These are phyloP conservation scores for Muscicapa striata DNA, from an alignment of 2,797 vertebrate species.

Conservation along the genomic window DNA sequence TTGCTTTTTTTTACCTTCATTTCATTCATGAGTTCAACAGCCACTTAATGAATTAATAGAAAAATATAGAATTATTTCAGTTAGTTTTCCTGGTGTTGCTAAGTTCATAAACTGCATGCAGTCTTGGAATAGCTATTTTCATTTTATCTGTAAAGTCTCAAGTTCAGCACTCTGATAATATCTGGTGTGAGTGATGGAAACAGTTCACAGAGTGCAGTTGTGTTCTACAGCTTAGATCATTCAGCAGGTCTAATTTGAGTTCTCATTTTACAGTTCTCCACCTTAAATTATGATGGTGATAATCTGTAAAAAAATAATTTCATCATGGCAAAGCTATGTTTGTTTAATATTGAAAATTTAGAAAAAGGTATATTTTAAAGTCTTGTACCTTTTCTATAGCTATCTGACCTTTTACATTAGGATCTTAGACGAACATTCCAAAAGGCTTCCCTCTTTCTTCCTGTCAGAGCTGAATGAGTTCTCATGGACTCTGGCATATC, in stretches of 20 bases:
- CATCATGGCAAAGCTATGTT: background rate
- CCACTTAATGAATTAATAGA: accelerated
- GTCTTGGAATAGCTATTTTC: background rate
- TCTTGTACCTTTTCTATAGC: background rate
- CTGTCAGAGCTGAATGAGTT: background rate
- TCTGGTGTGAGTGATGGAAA: background rate
- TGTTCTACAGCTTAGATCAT: background rate
- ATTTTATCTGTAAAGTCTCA: background rate
- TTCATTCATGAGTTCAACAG: background rate
- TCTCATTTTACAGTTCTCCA: background rate
- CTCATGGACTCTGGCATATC: background rate
- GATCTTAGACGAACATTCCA: background rate
- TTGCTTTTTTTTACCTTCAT: background rate
- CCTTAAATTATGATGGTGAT: background rate
- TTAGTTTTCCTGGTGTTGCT: background rate
- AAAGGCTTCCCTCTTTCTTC: background rate
- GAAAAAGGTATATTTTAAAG: background rate
- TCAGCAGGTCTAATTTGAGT: background rate
- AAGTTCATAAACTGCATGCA: background rate
- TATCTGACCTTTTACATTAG: background rate
- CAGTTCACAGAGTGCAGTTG: background rate
- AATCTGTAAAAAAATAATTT: background rate
- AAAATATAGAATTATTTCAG: background rate
- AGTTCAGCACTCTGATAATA: background rate
- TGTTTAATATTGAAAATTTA: background rate